Base-by-base conservation (phyloP, 2,113 vertebrate genomes). In the Setophaga coronata region DNA sequence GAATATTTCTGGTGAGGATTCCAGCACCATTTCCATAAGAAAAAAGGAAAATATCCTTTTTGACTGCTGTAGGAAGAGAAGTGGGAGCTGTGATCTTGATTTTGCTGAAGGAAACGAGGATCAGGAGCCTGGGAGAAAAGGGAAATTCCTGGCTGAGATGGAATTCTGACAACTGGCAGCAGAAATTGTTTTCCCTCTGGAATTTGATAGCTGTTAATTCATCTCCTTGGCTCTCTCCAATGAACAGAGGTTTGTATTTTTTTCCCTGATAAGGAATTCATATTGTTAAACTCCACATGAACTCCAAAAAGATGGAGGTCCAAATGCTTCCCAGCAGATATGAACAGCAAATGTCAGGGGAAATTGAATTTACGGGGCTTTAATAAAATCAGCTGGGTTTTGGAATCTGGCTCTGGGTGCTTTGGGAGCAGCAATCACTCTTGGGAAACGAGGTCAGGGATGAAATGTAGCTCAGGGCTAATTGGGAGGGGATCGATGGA, bases 211-310 rank as follows among this genome's bases (percentile, higher is more conserved):
- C 97, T 95, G 96, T 97, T 98, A 98, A 98, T 98, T 98, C 96
- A 64, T 98, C 43, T 79, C 94, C 95, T 97, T 94, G 70, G 92
- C 95, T 98, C 80, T 87, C 62, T 16, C 69, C 50, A 87, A 89
- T 66, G 94, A 95, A 94, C 90, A 38, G 25, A 60, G 16, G 2
- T 23, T n/a, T 56, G 36, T 36, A 9, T 14, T 25, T 60, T 93
- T 96, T 70, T 69, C 33, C 76, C 81, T 97, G 97, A 97, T 97
- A 97, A 97, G 97, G 95, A 97, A 98, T 98, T 98, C 91, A 96
- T 96, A 73, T 93, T 98, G 96, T 97, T 98, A 98, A 98, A 98
- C 98, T 98, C 98, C 95, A 36, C 81, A 57, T 98, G 98, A 98
- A 98, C 98, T 98, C 98, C 97, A 92, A 97, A 97, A 97, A 97